phyloP scores from a whole-genome alignment of 1,140 invertebrate species.

The Heliconius hewitsoni region DNA sequence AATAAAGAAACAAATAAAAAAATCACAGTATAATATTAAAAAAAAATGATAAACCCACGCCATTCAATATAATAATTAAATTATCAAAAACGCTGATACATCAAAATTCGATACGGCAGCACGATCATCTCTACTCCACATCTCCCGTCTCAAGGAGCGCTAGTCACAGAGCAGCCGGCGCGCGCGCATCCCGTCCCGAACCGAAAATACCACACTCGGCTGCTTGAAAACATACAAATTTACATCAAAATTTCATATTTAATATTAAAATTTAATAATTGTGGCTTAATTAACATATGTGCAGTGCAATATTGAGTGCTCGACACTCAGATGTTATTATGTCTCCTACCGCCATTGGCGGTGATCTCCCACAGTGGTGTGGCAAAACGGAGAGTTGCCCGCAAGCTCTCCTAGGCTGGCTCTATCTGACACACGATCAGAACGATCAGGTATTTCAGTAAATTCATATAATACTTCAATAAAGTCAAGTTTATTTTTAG shows the following conservation, averaged over 20 bases:
- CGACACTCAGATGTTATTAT: slow-evolving; percentile 61
- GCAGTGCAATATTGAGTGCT: slow-evolving; percentile 33
- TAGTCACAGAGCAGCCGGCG: slow-evolving; percentile 67
- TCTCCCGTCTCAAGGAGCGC: slow-evolving; percentile 76
- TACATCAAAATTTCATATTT: background rate
- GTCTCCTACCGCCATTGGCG: slow-evolving; percentile 70
- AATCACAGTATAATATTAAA: too few species aligned
- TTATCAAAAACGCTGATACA: background rate
- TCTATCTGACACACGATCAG: slow-evolving; percentile 68
- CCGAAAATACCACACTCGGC: slow-evolving; percentile 63
- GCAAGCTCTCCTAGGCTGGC: slow-evolving; percentile 69
- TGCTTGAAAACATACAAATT: background rate
- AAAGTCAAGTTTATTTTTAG: slow-evolving; percentile 24
- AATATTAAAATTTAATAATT: background rate
- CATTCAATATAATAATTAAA: background rate
- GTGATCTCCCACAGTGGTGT: slow-evolving; percentile 71
- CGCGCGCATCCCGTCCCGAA: slow-evolving; percentile 60
- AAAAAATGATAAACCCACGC: too few species aligned
- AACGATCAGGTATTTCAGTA: slow-evolving; percentile 65
- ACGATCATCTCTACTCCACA: slow-evolving; percentile 57
- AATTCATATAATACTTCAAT: slow-evolving; percentile 13
- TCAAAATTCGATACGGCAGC: slow-evolving; percentile 24
- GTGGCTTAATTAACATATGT: slow-evolving; percentile 23
- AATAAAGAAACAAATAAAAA: too few species aligned
- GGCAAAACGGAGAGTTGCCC: slow-evolving; percentile 64